Percentiles rank a stretch among this genome's conserved stretches.
Evolutionary conservation across 2,888 invertebrate species (phyloP).

Genomic region (Tetropium fuscum): DNA sequence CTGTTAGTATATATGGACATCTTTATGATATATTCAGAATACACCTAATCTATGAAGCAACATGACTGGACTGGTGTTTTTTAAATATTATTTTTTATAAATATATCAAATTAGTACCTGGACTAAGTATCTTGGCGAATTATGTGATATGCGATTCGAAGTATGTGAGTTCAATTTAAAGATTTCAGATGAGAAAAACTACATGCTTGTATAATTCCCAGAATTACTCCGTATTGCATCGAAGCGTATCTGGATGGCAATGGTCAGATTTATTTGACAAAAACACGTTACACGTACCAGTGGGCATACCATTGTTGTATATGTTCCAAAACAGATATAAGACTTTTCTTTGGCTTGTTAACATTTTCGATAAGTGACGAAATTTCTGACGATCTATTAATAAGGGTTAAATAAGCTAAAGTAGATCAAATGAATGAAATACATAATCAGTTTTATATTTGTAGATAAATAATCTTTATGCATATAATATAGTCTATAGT

Average conservation of each 20-base stretch:
- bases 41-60: not conserved
- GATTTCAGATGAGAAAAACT: slow-evolving; percentile 13
- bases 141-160: slow-evolving; percentile 17
- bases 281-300: slow-evolving; percentile 12
- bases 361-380: too few relatives aligned
- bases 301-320: slow-evolving; percentile 10
- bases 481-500: too few relatives aligned
- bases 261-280: slow-evolving; percentile 21
- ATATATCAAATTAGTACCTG: too few relatives aligned
- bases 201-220: slow-evolving; percentile 29
- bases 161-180: slow-evolving; percentile 18
- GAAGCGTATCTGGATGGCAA: slow-evolving; percentile 32
- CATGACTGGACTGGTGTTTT: not conserved
- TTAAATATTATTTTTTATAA: too few relatives aligned
- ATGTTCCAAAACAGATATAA: slow-evolving; percentile 8
- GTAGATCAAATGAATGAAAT: too few relatives aligned
- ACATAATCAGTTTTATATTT: too few relatives aligned
- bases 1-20: too few relatives aligned
- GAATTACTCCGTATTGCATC: slow-evolving; percentile 39
- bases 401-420: too few relatives aligned
- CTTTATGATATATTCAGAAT: too few relatives aligned
- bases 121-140: slow-evolving; percentile 9
- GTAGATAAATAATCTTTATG: too few relatives aligned
- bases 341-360: too few relatives aligned
- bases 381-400: too few relatives aligned